A percentile compares a stretch with the other conserved stretches of the same genome.
Conservation (phyloP, 2,888 invertebrate genomes). For the Bhutanitis thaidina region DNA sequence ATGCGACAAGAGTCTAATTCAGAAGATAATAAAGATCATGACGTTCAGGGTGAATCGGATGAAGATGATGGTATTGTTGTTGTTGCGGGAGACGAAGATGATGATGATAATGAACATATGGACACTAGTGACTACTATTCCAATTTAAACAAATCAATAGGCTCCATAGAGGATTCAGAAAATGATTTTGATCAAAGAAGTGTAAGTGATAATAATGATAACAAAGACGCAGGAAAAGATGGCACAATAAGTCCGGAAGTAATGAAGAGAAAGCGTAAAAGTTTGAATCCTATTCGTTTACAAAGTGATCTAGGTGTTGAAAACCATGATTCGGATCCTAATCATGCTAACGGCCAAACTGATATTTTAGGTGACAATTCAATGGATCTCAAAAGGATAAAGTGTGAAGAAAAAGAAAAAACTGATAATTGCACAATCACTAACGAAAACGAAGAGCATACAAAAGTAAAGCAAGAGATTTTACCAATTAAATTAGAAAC, state of each 20-base stretch:
- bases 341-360: slow-evolving; percentile 35
- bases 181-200: slow-evolving; percentile 69
- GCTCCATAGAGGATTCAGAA: slow-evolving; percentile 66
- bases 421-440: slow-evolving; percentile 26
- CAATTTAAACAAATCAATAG: slow-evolving; percentile 58
- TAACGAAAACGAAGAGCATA: slow-evolving; percentile 31
- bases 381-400: slow-evolving; percentile 56
- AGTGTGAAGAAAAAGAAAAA: slow-evolving; percentile 43
- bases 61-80: slow-evolving; percentile 89
- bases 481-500: slow-evolving; percentile 50
- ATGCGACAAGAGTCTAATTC: slow-evolving; percentile 60
- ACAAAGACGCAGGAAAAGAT: slow-evolving; percentile 65
- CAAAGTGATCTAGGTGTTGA: slow-evolving; percentile 63
- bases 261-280: slow-evolving; percentile 92
- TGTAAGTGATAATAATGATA: slow-evolving; percentile 62
- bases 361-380: slow-evolving; percentile 48
- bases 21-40: slow-evolving; percentile 76
- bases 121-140: slow-evolving; percentile 69
- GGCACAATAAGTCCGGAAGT: slow-evolving; percentile 77
- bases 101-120: slow-evolving; percentile 81
- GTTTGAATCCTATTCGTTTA: slow-evolving; percentile 91
- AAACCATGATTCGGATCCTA: slow-evolving; percentile 35
- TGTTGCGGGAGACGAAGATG: slow-evolving; percentile 89
- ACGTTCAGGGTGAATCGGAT: slow-evolving; percentile 83
- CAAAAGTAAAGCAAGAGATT: slow-evolving; percentile 55